A percentile compares a stretch with the other conserved stretches of the same genome.
phyloP scores from a whole-genome alignment of 2,797 vertebrate genomes.

The Orestias chungarensis region DNA sequence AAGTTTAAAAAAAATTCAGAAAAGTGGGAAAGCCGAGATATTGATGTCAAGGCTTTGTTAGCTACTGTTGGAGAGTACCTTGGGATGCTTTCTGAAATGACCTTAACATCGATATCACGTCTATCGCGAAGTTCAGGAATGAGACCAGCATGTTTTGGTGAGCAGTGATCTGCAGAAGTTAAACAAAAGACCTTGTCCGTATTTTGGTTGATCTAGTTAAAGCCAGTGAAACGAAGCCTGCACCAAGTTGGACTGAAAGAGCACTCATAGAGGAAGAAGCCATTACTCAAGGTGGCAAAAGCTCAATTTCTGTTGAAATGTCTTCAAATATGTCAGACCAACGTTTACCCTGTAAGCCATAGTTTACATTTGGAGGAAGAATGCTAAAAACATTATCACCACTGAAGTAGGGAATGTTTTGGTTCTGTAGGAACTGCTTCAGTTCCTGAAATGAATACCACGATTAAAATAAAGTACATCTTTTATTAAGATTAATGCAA shows the following conservation, averaged over 20 bases:
- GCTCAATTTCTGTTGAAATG: not conserved
- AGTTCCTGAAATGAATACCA: not conserved
- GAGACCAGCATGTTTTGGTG: too few species aligned
- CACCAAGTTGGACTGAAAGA: not conserved
- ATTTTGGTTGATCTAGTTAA: not conserved
- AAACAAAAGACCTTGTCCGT: too few species aligned
- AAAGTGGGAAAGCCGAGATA: too few species aligned
- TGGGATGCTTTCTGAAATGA: too few species aligned
- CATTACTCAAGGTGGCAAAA: not conserved
- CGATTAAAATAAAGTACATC: not conserved
- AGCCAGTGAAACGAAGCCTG: not conserved
- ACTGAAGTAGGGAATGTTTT: not conserved
- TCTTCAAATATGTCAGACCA: not conserved
- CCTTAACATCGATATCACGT: too few species aligned
- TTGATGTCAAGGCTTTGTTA: too few species aligned
- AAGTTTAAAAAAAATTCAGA: too few species aligned
- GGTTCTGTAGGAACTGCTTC: not conserved
- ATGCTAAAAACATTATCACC: not conserved
- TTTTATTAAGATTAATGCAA: not conserved
- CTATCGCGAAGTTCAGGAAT: too few species aligned
- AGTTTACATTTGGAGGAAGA: not conserved
- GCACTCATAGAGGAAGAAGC: not conserved
- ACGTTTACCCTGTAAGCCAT: not conserved
- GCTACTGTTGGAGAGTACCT: too few species aligned
- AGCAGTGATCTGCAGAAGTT: too few species aligned